A percentile compares a stretch with the other conserved stretches of the same genome.
Conservation (phyloP, 2,797 vertebrate genomes). For the Sylvilagus floridanus region DNA sequence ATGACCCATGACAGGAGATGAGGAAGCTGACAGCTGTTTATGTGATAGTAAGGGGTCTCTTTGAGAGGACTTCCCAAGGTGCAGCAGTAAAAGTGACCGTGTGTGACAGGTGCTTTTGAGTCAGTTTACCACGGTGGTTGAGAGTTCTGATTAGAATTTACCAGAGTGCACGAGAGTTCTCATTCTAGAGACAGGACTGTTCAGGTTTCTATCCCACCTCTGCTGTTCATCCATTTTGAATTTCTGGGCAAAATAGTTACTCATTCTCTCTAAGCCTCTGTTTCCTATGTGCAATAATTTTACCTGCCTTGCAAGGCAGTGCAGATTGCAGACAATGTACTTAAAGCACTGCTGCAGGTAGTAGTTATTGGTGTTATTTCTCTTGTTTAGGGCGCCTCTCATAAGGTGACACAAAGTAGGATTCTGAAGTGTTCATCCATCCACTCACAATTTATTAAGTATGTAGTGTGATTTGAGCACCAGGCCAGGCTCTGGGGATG, state of each 20-base stretch:
- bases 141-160: conserved; percentile 27
- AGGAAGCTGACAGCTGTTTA: not conserved
- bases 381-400: conserved; percentile 63
- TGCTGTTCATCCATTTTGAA: conserved; percentile 38
- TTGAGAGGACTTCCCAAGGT: not conserved
- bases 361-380: conserved; percentile 19
- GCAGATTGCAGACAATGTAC: conserved; percentile 17
- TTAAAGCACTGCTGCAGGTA: not conserved
- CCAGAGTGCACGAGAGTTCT: not conserved
- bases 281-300: conserved; percentile 38
- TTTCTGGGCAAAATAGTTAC: not conserved
- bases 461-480: not conserved
- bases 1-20: not conserved
- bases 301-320: not conserved
- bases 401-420: conserved; percentile 15
- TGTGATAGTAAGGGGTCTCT: not conserved
- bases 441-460: conserved; percentile 55
- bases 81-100: not conserved
- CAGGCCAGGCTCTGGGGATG: conserved; percentile 33
- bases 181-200: not conserved
- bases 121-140: not conserved
- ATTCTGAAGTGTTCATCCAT: conserved; percentile 58
- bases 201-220: not conserved
- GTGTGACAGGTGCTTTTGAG: not conserved
- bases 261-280: not conserved